These are phyloP conservation scores for Colaptes auratus DNA, from an alignment of 2,113 vertebrate species.

Conservation along the genomic window DNA sequence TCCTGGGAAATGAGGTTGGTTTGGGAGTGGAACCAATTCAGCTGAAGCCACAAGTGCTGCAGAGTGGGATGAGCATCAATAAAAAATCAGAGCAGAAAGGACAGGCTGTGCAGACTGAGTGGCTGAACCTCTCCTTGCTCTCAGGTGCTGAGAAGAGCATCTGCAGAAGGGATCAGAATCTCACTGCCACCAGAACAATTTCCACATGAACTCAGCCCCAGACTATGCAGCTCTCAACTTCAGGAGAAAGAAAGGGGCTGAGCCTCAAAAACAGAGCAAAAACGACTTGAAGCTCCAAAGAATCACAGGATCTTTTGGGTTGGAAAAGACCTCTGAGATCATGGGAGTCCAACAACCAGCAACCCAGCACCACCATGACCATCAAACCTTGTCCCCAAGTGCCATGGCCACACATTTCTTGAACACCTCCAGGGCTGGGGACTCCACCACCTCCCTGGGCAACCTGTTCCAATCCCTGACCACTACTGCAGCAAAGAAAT, in stretches of 20 bases:
- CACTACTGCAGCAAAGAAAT: too few relatives aligned
- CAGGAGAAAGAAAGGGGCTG: background rate
- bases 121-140: background rate
- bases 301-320: background rate
- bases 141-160: background rate
- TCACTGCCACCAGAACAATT: background rate
- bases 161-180: background rate
- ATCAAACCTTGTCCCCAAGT: too few relatives aligned
- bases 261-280: background rate
- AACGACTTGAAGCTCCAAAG: background rate
- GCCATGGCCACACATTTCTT: too few relatives aligned
- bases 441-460: too few relatives aligned
- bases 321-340: too few relatives aligned
- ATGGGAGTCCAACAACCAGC: too few relatives aligned
- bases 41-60: background rate
- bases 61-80: background rate
- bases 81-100: background rate
- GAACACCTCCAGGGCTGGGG: too few relatives aligned
- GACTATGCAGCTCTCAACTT: background rate
- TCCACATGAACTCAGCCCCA: background rate
- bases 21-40: background rate
- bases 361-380: too few relatives aligned
- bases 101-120: constrained; percentile 1
- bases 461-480: too few relatives aligned
- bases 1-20: background rate